Evolutionary conservation across 2,888 invertebrate species (phyloP), one percentile per base, ranked within the genome.

Genomic region (Strigamia transsilvanica): DNA sequence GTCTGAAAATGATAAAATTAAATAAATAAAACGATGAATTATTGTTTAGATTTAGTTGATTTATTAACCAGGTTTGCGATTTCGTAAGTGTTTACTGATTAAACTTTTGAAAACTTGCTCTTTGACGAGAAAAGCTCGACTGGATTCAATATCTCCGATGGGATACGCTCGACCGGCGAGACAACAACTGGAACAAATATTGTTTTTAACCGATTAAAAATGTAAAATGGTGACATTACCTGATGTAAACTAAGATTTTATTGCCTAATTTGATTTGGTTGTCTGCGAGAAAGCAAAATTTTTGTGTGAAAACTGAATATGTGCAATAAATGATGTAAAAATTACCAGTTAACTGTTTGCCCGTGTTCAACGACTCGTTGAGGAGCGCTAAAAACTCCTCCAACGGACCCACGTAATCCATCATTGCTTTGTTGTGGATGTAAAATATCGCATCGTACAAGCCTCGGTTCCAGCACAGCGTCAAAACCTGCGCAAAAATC

Each of bases 101-200:
- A 80, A 27, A 27, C 80, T 46, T 7, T 56, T 18, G 56, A 80
- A 80, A 18, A 80, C 56, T 80, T 91, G 88, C 46, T 91, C 90
- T 12, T 90, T 89, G 21, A 80, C 56, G 18, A n/a, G 1, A 56
- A 13, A 15, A 21, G 32, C 56, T 23, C 46, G 13, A 9, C 56
- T 46, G 5, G 56, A 1, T 0, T 92, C 91, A 85, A 95, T 92
- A 85, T 92, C 91, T 0, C 95, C 95, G 80, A 88, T 87, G 0
- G 95, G 95, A 89, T 94, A 96, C 0, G 93, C 94, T 82, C 94
- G 90, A 0, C 95, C 96, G n/a, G 94, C 93, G 84, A 96, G 89
- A 86, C 96, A 96, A 84, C 95, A 94, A 83, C 88, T 85, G 51
- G 21, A 83, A 80, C 2, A 27, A 18, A 61, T 4, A 10, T 7